Evolutionary conservation across 2,888 invertebrate genomes (phyloP), one percentile per base, ranked within the genome.

Genomic region (Drosophila prostipennis): DNA sequence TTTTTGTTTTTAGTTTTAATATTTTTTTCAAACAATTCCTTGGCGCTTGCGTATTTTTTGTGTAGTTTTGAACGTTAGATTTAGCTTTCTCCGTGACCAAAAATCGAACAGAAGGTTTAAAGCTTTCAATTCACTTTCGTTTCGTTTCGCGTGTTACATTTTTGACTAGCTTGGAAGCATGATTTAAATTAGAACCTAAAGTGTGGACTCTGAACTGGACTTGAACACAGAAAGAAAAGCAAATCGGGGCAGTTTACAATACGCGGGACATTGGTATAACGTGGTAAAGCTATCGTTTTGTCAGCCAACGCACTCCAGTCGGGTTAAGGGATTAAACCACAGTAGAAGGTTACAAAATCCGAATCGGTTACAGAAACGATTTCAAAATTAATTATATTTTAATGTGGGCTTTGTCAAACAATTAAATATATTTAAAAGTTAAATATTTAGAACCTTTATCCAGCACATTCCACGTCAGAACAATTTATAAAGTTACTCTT

Each of bases 1-100:
- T 54, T 55, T 68, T 61, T 65, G 48, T 61, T 68, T 56, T 52
- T 61, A 58, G 53, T 55, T 53, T 42, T 59, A 46, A 49, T 34
- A 29, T 64, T 61, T 72, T n/a, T 80, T 78, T 80, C 78, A 85
- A 89, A 90, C 90, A 90, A 90, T 90, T 90, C 90, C 90, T 87
- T 90, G 90, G 90, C 90, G 90, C 80, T 81, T 88, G 82, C 78
- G 77, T 88, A 74, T 76, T 75, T 52, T 78, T 54, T 74, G 67
- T 72, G 61, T 67, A 56, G 43, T 76, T 75, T 76, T 79, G 59
- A 76, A 76, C 67, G 72, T 83, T 86, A 53, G 65, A 71, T 74
- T 82, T 74, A 68, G 74, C 73, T 75, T 71, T 72, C 56, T 70
- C 53, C 54, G 71, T 55, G 58, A 69, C 72, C 46, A 54, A 74